Evolutionary conservation across 2,797 vertebrate genomes (phyloP).

Genomic region (Lerista edwardsae): DNA sequence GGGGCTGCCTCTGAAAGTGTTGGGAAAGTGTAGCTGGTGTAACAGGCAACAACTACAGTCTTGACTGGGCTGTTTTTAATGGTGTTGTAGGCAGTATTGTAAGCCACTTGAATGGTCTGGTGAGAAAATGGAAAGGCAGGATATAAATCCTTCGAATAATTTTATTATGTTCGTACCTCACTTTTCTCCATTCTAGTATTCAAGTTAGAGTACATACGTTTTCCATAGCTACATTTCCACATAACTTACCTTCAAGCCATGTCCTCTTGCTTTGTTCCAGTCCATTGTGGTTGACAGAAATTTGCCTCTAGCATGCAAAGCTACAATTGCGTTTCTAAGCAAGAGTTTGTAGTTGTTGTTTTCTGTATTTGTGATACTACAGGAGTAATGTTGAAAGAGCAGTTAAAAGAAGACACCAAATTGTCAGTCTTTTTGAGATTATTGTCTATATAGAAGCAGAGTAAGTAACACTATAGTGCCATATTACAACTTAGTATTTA

Average conservation of each 20-base stretch:
- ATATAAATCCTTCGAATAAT: too few relatives aligned
- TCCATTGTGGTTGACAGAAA: neutral
- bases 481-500: too few relatives aligned
- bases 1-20: too few relatives aligned
- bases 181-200: neutral
- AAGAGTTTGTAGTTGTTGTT: neutral
- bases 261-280: neutral
- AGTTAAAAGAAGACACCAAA: neutral
- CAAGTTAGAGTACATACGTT: too few relatives aligned
- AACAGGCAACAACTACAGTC: too few relatives aligned
- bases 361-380: neutral
- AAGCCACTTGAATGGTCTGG: too few relatives aligned
- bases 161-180: too few relatives aligned
- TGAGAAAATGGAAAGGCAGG: too few relatives aligned
- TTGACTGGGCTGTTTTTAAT: too few relatives aligned
- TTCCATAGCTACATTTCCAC: neutral
- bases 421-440: neutral
- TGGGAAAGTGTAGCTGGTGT: too few relatives aligned
- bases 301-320: neutral
- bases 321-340: neutral
- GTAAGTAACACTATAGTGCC: neutral
- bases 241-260: too few relatives aligned
- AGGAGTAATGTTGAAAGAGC: neutral
- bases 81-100: too few relatives aligned
- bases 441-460: neutral